Base-by-base conservation (phyloP, 2,113 vertebrate genomes). In the Toxotes jaculatrix region DNA sequence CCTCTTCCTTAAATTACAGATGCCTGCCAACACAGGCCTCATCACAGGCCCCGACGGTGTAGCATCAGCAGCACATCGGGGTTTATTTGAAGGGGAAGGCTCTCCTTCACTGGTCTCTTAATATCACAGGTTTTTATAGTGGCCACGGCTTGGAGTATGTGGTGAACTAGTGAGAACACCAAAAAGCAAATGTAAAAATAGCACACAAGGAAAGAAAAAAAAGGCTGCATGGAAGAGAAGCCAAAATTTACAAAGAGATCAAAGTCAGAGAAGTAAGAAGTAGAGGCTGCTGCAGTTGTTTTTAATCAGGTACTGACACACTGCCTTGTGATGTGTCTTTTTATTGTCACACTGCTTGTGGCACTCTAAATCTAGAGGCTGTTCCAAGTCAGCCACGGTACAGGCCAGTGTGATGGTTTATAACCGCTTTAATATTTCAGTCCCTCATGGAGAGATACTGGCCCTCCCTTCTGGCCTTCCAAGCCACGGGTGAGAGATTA, bases 401-500 rank as follows among this genome's bases (percentile, higher is more conserved):
- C 42, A 53, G 72, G 49, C 73, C 51, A 57, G 59, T 70, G 67
- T 70, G 61, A 66, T 82, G 79, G 74, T 83, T 91, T 88, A 78
- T 76, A 87, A 82, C 80, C 66, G 85, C 89, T 89, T 90, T 88
- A 89, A 90, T 91, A 90, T 87, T 88, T 87, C 74, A 88, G 79
- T 84, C 72, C 74, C 70, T 86, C 78, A 72, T 84, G 74, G 62
- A 74, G 57, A 82, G 80, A 84, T 78, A 73, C 70, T 73, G 74
- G 60, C 55, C 42, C 60, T 78, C 59, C 77, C 88, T 84, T 87
- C 83, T 87, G 85, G 82, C 74, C 82, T 82, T 80, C 56, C 67
- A 77, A 77, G 81, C 79, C 75, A 85, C 76, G 83, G 82, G 86
- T 90, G 79, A 89, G 85, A 92, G 94, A 95, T 95, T 94, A 93